Conservation (phyloP, 2,113 vertebrate species). For the Anhinga anhinga region DNA sequence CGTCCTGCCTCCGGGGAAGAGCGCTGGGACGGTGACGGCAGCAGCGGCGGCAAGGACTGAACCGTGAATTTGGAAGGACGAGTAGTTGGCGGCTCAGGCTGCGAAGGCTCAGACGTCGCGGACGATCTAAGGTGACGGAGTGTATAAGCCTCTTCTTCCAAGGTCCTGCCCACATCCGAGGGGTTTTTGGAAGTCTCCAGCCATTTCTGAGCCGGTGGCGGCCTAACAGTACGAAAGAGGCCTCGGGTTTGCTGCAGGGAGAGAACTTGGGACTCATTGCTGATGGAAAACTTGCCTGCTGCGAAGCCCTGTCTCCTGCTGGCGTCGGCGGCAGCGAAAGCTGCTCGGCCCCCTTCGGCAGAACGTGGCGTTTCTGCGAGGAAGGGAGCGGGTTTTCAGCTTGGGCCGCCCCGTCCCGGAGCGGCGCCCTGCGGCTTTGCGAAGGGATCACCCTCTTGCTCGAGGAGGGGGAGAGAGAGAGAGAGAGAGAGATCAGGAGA, state of each 20-base stretch:
- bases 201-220: neutral
- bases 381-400: neutral
- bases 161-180: neutral
- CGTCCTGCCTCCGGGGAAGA: neutral
- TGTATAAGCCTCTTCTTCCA: neutral
- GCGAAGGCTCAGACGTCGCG: neutral
- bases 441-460: neutral
- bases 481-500: neutral
- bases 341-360: neutral
- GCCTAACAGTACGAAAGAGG: neutral
- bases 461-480: neutral
- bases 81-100: neutral
- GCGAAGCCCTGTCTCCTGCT: neutral
- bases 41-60: neutral
- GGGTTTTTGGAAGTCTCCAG: constrained; percentile 28
- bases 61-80: neutral
- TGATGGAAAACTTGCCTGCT: neutral
- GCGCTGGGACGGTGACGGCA: neutral
- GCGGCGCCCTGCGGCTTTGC: neutral
- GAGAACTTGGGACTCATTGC: neutral
- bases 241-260: constrained; percentile 14
- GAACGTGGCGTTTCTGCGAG: neutral
- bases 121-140: neutral
- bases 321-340: neutral
- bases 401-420: neutral